phyloP scores from a whole-genome alignment of 2,888 invertebrate species.

The Lasioglossum malachurum region DNA sequence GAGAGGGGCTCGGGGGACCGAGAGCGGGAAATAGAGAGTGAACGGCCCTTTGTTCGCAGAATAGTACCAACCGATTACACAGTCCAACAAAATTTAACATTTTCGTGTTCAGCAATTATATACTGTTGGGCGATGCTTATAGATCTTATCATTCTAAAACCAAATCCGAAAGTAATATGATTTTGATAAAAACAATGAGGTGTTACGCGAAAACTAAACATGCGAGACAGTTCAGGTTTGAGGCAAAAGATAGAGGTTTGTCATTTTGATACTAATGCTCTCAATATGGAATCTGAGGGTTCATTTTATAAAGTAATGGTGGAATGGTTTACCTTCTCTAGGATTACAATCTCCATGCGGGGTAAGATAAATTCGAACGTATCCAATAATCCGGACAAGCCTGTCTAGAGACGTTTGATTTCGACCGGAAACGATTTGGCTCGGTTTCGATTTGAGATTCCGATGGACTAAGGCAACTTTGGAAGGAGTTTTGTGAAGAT shows the following conservation, averaged over 20 bases:
- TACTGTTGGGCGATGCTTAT: too few species aligned
- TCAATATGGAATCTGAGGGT: background rate
- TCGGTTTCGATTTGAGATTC: background rate
- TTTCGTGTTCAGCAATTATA: too few species aligned
- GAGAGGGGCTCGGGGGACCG: background rate
- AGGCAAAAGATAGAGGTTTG: too few species aligned
- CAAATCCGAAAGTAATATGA: too few species aligned
- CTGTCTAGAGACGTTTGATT: background rate
- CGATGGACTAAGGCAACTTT: constrained; percentile 59
- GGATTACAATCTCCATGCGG: too few species aligned
- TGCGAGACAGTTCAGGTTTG: too few species aligned
- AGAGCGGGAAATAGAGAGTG: background rate
- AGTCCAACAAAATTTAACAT: too few species aligned
- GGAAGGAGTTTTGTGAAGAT: background rate
- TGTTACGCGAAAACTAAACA: too few species aligned
- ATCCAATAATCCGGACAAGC: background rate
- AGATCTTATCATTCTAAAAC: too few species aligned
- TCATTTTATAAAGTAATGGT: background rate
- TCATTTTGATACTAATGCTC: background rate
- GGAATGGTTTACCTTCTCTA: too few species aligned
- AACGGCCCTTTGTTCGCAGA: constrained; percentile 36
- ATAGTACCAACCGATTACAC: constrained; percentile 33
- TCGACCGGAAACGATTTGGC: background rate
- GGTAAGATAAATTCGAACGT: background rate
- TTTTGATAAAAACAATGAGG: too few species aligned